Evolutionary conservation across 2,797 vertebrate species (phyloP).

Genomic region (Melopsittacus undulatus): DNA sequence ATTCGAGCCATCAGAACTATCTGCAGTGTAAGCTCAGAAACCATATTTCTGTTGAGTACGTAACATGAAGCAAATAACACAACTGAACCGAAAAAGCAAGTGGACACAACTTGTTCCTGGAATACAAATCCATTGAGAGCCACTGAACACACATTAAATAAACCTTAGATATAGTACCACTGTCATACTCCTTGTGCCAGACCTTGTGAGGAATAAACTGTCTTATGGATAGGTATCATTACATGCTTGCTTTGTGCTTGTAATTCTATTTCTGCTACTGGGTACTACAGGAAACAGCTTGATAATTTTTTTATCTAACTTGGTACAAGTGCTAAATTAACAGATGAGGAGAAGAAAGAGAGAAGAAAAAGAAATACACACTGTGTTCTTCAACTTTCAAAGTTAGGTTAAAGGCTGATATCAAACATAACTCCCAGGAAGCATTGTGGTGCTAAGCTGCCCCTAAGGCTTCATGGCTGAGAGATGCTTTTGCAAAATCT

Average conservation of each 20-base stretch:
- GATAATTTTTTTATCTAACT: neutral
- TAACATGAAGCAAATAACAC: neutral
- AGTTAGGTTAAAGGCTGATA: neutral
- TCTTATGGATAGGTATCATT: neutral
- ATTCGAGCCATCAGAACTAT: neutral
- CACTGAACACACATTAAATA: neutral
- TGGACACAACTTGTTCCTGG: neutral
- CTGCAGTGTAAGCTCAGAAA: neutral
- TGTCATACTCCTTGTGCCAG: neutral
- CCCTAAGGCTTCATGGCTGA: neutral
- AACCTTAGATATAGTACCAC: neutral
- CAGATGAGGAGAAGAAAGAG: neutral
- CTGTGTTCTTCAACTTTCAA: neutral
- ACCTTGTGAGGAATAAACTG: neutral
- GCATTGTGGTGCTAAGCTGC: rapidly evolving
- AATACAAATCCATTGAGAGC: neutral
- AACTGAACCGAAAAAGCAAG: neutral
- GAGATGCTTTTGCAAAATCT: neutral
- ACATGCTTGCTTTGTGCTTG: neutral
- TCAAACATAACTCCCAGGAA: neutral
- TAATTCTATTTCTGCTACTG: neutral
- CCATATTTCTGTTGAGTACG: neutral
- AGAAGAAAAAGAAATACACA: neutral
- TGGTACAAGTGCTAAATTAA: neutral
- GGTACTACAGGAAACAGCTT: neutral